A percentile compares a stretch with the other conserved stretches of the same genome.
Conservation (phyloP, 2,888 invertebrate genomes). For the Luperina nickerlii region DNA sequence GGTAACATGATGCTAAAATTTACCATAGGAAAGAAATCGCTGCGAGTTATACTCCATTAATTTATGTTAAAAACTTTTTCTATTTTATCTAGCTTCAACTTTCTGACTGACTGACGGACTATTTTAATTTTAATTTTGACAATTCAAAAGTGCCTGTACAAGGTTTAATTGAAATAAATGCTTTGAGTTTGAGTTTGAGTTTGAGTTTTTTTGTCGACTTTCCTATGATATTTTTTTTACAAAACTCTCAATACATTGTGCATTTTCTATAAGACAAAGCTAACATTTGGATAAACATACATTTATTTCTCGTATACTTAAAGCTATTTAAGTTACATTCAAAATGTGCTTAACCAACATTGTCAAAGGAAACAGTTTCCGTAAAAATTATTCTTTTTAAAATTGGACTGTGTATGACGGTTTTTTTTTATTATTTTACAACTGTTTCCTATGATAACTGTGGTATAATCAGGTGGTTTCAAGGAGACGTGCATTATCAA, state of each 20-base stretch:
- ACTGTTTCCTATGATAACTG: conserved; percentile 42
- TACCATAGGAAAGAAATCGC: conserved; percentile 51
- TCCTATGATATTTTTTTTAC: conserved; percentile 57
- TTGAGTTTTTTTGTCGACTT: conserved; percentile 8
- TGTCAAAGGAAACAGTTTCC: conserved; percentile 42
- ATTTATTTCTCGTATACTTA: conserved; percentile 58
- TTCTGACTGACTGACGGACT: too few relatives aligned
- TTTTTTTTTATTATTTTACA: conserved; percentile 7
- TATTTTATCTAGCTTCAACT: too few relatives aligned
- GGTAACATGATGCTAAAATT: conserved; percentile 51
- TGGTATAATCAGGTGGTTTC: conserved; percentile 36
- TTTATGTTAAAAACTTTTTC: conserved; percentile 29
- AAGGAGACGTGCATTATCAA: conserved; percentile 81
- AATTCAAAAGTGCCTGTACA: too few relatives aligned
- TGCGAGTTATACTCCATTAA: conserved; percentile 44
- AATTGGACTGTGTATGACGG: conserved; percentile 56
- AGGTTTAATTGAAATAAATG: too few relatives aligned
- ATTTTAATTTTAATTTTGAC: too few relatives aligned
- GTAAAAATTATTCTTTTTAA: conserved; percentile 38
- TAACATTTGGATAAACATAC: conserved; percentile 60
- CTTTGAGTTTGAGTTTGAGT: too few relatives aligned
- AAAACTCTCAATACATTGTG: conserved; percentile 51
- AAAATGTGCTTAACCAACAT: conserved; percentile 59
- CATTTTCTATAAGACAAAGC: conserved; percentile 64
- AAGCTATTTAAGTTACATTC: conserved; percentile 65